These are phyloP conservation scores for Python bivittatus DNA, from an alignment of 2,113 vertebrate genomes.

Conservation along the genomic window DNA sequence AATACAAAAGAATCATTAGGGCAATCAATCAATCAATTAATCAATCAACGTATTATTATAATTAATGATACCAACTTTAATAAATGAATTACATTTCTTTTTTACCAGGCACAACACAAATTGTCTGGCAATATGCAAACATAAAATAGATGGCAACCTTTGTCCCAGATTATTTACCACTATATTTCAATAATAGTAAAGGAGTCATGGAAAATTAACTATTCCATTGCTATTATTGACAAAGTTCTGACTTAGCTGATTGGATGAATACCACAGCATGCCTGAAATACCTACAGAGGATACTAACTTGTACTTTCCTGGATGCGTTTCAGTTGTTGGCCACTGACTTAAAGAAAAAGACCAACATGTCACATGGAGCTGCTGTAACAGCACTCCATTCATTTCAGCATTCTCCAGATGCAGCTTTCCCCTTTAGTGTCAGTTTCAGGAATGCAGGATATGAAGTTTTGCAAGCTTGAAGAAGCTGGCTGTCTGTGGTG, in stretches of 20 bases:
- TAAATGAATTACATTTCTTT: not conserved
- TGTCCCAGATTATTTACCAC: not conserved
- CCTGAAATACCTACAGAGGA: not conserved
- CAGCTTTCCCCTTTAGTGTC: not conserved
- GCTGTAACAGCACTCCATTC: not conserved
- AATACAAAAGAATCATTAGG: conserved; percentile 36
- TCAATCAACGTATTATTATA: conserved; percentile 3
- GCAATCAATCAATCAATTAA: not conserved
- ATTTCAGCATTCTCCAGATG: not conserved
- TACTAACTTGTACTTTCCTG: not conserved
- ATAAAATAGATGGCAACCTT: not conserved
- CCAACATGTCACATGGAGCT: not conserved
- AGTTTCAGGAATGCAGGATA: not conserved
- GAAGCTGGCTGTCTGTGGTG: not conserved
- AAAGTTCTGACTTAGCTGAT: not conserved
- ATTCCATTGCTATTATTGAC: not conserved
- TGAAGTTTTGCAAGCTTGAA: not conserved
- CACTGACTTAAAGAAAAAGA: not conserved
- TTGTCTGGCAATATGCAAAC: not conserved
- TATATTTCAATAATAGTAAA: not conserved
- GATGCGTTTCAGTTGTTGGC: not conserved
- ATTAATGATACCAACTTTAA: not conserved
- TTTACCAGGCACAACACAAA: not conserved
- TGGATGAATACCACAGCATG: not conserved
- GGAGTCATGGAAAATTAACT: not conserved